Evolutionary conservation across 1,140 invertebrate species (phyloP).

Genomic region (Brachionus asplanchnoidis): DNA sequence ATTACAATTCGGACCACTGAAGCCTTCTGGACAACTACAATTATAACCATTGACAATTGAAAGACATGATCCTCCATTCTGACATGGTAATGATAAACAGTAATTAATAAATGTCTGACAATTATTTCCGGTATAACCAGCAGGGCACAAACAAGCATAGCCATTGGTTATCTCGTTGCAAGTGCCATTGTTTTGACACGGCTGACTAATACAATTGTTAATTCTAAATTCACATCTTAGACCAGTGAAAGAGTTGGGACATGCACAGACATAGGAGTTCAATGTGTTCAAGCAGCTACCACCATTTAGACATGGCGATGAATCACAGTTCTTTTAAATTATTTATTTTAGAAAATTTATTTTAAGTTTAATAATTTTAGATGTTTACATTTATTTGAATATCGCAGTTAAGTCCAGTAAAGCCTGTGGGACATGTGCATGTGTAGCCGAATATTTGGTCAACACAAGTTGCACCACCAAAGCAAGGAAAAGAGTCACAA

Average conservation of each 20-base stretch:
- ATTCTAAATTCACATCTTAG: constrained; percentile 45
- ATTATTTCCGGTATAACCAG: constrained; percentile 20
- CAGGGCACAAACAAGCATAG: constrained; percentile 43
- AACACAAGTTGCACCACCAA: constrained; percentile 47
- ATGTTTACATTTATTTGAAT: not conserved
- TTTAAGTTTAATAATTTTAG: not conserved
- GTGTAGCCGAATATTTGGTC: constrained; percentile 47
- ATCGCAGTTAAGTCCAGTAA: constrained; percentile 41
- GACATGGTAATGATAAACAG: constrained; percentile 41
- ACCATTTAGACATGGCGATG: constrained; percentile 45
- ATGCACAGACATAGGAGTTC: no score
- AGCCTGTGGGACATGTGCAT: constrained; percentile 44
- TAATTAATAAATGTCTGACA: not conserved
- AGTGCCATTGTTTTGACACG: constrained; percentile 47
- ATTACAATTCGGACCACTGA: not conserved
- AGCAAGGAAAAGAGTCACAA: constrained; percentile 1
- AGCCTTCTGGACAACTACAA: constrained; percentile 46
- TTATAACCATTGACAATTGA: not conserved
- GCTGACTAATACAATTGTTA: constrained; percentile 45
- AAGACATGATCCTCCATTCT: constrained; percentile 40
- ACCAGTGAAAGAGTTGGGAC: constrained; percentile 42
- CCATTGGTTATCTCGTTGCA: constrained; percentile 48
- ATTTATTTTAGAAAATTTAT: not conserved
- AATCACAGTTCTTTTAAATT: not conserved
- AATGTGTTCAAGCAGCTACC: no score